Percentiles rank a stretch among this genome's conserved stretches.
Conservation (phyloP, 2,797 vertebrate species). For the Scarus forsteni region DNA sequence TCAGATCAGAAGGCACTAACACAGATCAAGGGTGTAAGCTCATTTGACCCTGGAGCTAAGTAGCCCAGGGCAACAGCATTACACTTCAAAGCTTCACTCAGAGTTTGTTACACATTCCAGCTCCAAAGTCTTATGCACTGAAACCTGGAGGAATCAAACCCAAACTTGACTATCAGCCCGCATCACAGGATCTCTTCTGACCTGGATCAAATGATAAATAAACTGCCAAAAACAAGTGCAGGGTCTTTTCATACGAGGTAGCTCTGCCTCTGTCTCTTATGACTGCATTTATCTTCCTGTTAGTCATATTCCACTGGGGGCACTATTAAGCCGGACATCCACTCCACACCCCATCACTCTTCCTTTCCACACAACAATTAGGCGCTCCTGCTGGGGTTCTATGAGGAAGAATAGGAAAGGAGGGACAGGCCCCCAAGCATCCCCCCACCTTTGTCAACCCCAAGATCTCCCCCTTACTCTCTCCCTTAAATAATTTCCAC, state of each 20-base stretch:
- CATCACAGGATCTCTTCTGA: constrained; percentile 47
- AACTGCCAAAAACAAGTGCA: constrained; percentile 15
- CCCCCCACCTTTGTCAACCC: constrained; percentile 49
- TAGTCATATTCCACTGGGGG: constrained; percentile 39
- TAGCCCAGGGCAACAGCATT: constrained; percentile 72
- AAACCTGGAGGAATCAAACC: constrained; percentile 56
- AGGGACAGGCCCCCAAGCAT: constrained; percentile 27
- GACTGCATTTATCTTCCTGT: constrained; percentile 21
- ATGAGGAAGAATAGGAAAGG: constrained; percentile 33
- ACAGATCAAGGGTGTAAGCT: constrained; percentile 79
- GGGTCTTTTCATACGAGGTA: not conserved
- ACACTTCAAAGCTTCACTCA: constrained; percentile 75
- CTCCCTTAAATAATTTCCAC: constrained; percentile 61
- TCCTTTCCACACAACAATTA: constrained; percentile 59
- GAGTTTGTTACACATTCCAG: constrained; percentile 71
- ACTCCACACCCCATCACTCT: constrained; percentile 40
- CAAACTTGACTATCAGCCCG: constrained; percentile 52
- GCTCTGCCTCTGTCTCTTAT: constrained; percentile 2
- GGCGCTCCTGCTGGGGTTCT: constrained; percentile 40
- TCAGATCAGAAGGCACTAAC: constrained; percentile 65
- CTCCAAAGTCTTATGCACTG: constrained; percentile 58
- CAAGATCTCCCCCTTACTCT: constrained; percentile 22
- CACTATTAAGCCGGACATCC: constrained; percentile 35
- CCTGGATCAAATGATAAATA: constrained; percentile 54
- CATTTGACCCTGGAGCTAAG: constrained; percentile 75